phyloP scores from a whole-genome alignment of 2,113 vertebrate species.

The Tragulus kanchil region DNA sequence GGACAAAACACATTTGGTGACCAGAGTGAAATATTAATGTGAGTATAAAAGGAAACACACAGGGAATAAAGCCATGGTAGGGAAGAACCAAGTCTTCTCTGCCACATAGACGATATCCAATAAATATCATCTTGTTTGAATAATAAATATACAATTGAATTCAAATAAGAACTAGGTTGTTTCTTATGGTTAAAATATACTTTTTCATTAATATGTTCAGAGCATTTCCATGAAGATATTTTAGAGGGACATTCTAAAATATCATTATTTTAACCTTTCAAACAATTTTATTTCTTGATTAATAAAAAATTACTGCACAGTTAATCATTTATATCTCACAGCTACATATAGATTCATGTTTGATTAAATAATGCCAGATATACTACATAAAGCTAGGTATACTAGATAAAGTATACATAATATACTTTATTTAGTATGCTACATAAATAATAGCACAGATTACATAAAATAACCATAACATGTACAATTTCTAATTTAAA shows the following conservation, averaged over 20 bases:
- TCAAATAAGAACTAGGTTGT: not conserved
- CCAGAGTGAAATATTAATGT: not conserved
- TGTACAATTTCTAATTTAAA: not conserved
- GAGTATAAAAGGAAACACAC: not conserved
- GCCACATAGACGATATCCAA: rapidly evolving
- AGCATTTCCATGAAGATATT: not conserved
- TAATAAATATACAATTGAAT: not conserved
- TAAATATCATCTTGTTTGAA: not conserved
- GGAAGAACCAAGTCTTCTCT: not conserved
- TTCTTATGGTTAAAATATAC: not conserved
- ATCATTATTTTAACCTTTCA: not conserved
- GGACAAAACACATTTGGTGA: not conserved
- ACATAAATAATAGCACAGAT: no score
- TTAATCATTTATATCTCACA: not conserved
- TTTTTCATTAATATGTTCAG: not conserved
- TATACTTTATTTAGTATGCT: no score
- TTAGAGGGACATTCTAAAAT: not conserved
- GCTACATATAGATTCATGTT: not conserved
- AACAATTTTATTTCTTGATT: not conserved
- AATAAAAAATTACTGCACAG: not conserved
- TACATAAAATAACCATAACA: not conserved
- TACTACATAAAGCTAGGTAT: no score
- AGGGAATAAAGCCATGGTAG: not conserved
- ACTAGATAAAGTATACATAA: no score
- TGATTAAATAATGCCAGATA: not conserved